These are phyloP conservation scores for Fratercula arctica DNA, from an alignment of 2,797 vertebrate species.

Conservation along the genomic window DNA sequence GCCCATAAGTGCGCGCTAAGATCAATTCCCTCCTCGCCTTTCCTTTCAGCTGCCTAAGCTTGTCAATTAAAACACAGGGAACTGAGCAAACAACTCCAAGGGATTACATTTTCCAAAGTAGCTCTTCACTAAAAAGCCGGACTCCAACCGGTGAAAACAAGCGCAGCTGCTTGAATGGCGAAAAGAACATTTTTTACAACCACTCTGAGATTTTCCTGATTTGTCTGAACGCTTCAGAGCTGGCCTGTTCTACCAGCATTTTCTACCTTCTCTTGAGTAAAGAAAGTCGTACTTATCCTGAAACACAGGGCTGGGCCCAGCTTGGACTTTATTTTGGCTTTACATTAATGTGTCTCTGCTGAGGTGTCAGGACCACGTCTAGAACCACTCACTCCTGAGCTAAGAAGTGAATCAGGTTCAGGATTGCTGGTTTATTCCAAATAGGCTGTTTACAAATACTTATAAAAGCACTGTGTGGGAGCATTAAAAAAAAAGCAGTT, in stretches of 20 bases:
- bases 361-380: neutral
- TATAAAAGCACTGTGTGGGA: neutral
- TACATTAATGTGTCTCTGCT: neutral
- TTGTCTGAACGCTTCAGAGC: neutral
- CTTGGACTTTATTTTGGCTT: neutral
- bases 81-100: conserved; percentile 41
- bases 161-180: neutral
- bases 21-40: conserved; percentile 21
- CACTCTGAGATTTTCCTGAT: neutral
- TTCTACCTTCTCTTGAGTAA: neutral
- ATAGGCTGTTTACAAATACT: neutral
- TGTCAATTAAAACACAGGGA: conserved; percentile 44
- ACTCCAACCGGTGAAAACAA: neutral
- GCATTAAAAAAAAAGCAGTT: neutral
- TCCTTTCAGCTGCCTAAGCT: conserved; percentile 22
- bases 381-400: neutral
- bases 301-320: neutral
- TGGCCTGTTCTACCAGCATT: neutral
- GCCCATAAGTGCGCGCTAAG: conserved; percentile 4
- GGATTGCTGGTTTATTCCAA: neutral
- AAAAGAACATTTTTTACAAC: conserved; percentile 23
- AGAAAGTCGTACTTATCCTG: neutral
- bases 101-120: conserved; percentile 29
- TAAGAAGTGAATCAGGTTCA: neutral
- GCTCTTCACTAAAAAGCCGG: conserved; percentile 12